Conservation (phyloP, 2,797 vertebrate genomes). For the Macrochelys suwanniensis region DNA sequence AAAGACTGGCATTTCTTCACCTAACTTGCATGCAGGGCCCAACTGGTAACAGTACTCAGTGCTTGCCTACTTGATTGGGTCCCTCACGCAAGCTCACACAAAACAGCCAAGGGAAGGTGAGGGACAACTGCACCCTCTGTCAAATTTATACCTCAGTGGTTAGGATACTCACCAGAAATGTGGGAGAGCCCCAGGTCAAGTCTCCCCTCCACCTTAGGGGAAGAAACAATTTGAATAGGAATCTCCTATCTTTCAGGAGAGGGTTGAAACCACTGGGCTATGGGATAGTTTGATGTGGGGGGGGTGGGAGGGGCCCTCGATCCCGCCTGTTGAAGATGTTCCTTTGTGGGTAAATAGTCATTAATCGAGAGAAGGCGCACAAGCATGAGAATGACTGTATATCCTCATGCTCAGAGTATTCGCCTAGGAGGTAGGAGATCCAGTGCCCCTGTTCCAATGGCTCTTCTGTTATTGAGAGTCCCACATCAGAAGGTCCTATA, state of each 20-base stretch:
- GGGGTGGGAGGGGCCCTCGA: neutral
- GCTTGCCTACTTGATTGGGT: neutral
- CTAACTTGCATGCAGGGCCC: neutral
- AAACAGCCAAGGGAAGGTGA: neutral
- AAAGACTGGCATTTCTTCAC: neutral
- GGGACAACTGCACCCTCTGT: neutral
- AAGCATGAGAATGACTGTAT: neutral
- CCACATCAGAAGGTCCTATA: neutral
- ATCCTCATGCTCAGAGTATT: neutral
- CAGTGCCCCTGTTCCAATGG: neutral
- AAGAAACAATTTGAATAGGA: too few species aligned
- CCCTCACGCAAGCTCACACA: neutral
- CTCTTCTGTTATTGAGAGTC: neutral
- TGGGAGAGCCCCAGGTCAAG: too few species aligned
- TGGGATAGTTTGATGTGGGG: neutral
- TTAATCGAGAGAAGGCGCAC: neutral
- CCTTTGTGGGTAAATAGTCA: neutral
- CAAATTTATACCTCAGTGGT: too few species aligned
- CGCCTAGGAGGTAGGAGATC: neutral
- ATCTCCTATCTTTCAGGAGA: neutral
- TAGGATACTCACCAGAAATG: too few species aligned
- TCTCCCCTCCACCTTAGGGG: too few species aligned
- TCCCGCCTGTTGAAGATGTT: neutral
- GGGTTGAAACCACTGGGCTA: neutral
- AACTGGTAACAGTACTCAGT: neutral